These are phyloP conservation scores for Eleginops maclovinus DNA, from an alignment of 2,113 vertebrate species.

Conservation along the genomic window DNA sequence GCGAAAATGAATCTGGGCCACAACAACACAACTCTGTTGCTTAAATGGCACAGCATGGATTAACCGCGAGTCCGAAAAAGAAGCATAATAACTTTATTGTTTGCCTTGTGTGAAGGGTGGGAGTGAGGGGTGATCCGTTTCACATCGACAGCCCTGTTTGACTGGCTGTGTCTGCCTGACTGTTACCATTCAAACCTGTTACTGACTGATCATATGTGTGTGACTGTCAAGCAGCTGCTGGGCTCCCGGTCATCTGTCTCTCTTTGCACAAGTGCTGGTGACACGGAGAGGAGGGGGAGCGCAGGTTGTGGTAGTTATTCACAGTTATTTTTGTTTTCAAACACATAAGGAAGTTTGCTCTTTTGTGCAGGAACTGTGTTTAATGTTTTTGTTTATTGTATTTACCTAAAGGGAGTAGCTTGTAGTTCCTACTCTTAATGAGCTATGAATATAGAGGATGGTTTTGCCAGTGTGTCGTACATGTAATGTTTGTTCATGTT, in stretches of 20 bases:
- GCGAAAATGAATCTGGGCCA: slow-evolving; percentile 33
- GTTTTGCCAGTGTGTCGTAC: background rate
- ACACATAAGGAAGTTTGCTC: slow-evolving; percentile 7
- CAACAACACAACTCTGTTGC: slow-evolving; percentile 40
- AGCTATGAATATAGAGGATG: background rate
- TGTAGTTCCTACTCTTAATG: slow-evolving; percentile 6
- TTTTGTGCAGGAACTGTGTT: background rate
- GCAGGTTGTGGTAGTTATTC: background rate
- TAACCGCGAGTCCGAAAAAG: slow-evolving; percentile 36
- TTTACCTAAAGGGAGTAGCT: background rate
- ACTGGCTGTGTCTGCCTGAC: background rate
- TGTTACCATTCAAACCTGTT: slow-evolving; percentile 38
- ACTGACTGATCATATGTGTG: slow-evolving; percentile 3
- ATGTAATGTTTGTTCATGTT: too few species aligned
- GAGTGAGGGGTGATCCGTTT: background rate
- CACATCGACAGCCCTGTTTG: background rate
- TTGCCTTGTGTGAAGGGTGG: slow-evolving; percentile 2
- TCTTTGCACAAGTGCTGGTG: slow-evolving; percentile 57
- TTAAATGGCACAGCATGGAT: slow-evolving; percentile 35
- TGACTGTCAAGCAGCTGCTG: slow-evolving; percentile 56
- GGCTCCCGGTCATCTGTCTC: slow-evolving; percentile 26
- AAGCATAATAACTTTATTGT: slow-evolving; percentile 62
- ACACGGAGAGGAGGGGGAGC: slow-evolving; percentile 27
- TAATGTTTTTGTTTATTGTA: background rate
- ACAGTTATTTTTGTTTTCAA: background rate